These are phyloP conservation scores for Agrypnus murinus DNA, from an alignment of 2,888 invertebrate species.

Conservation along the genomic window DNA sequence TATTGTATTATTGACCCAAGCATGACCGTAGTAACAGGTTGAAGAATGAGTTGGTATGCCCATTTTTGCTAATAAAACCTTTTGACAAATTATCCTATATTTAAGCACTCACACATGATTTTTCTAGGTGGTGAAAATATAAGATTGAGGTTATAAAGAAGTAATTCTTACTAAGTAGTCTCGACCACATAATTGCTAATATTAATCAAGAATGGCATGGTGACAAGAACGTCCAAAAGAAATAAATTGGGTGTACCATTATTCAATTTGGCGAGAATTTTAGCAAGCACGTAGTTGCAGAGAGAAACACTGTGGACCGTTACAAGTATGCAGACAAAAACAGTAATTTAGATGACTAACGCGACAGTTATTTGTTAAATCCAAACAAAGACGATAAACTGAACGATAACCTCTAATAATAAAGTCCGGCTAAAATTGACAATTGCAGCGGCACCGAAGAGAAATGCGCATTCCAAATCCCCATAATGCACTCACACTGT, in stretches of 20 bases:
- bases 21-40: conserved; percentile 29
- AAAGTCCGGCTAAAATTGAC: conserved; percentile 27
- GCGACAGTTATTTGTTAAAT: conserved; percentile 21
- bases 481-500: background rate
- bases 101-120: background rate
- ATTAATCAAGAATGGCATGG: conserved; percentile 8
- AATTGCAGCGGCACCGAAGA: background rate
- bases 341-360: conserved; percentile 40
- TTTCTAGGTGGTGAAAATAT: background rate
- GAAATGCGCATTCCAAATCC: conserved; percentile 27
- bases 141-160: background rate
- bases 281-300: conserved; percentile 13
- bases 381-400: conserved; percentile 42
- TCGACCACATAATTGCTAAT: conserved; percentile 5
- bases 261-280: conserved; percentile 32
- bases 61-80: conserved; percentile 16
- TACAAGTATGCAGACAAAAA: conserved; percentile 28
- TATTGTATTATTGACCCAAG: conserved; percentile 43
- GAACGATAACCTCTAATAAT: conserved; percentile 38
- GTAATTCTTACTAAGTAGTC: too few species aligned
- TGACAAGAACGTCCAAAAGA: conserved; percentile 13
- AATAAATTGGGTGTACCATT: conserved; percentile 29
- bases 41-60: conserved; percentile 22
- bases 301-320: conserved; percentile 24
- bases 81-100: conserved; percentile 1